A percentile compares a stretch with the other conserved stretches of the same genome.
phyloP scores from a whole-genome alignment of 2,888 invertebrate species.

The Busseola fusca region DNA sequence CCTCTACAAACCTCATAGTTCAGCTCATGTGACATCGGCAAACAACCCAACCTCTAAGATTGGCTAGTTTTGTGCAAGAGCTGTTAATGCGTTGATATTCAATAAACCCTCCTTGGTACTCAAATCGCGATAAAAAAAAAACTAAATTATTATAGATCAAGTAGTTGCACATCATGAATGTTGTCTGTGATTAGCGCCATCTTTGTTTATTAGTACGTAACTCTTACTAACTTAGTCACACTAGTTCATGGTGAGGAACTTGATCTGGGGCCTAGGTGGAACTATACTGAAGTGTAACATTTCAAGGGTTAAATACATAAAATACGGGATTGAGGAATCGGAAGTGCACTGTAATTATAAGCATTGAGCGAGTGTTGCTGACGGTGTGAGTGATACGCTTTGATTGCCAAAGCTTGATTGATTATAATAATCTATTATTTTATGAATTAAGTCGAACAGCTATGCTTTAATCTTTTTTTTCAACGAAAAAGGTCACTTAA shows the following conservation, averaged over 20 bases:
- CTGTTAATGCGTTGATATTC: constrained; percentile 14
- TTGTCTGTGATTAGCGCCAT: constrained; percentile 60
- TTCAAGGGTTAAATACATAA: constrained; percentile 55
- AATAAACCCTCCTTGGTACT: constrained; percentile 8
- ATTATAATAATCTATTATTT: constrained; percentile 64
- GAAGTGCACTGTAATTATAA: constrained; percentile 63
- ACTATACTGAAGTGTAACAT: constrained; percentile 60
- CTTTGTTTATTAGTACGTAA: constrained; percentile 51
- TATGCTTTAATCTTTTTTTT: constrained; percentile 70
- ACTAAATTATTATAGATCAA: constrained; percentile 29
- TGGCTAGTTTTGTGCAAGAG: constrained; percentile 24
- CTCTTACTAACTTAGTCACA: constrained; percentile 40
- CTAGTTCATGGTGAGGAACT: constrained; percentile 31
- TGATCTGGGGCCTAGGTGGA: constrained; percentile 29
- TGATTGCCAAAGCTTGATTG: constrained; percentile 75
- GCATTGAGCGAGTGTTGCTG: constrained; percentile 60
- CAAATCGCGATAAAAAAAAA: constrained; percentile 6
- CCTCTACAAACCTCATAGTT: constrained; percentile 16
- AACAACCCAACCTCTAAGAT: constrained; percentile 35
- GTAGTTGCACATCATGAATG: constrained; percentile 44
- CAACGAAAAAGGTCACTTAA: constrained; percentile 80
- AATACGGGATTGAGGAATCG: constrained; percentile 60
- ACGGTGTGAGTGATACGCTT: constrained; percentile 72
- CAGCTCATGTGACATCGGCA: constrained; percentile 8
- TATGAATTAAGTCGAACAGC: constrained; percentile 60